Percentiles rank a stretch among this genome's conserved stretches.
phyloP scores from a whole-genome alignment of 2,888 invertebrate species.

The Argyresthia goedartella region DNA sequence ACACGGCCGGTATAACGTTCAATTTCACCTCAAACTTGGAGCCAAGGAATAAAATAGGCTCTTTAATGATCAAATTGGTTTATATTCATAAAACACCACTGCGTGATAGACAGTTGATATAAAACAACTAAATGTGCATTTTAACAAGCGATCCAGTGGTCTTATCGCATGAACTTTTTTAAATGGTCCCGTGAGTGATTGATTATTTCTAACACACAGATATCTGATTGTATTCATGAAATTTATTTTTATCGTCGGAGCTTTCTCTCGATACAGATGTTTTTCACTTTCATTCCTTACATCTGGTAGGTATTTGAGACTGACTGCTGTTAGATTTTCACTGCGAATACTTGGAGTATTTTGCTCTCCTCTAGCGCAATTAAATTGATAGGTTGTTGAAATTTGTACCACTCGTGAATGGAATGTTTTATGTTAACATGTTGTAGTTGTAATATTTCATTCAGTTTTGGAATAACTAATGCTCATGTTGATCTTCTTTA shows the following conservation, averaged over 20 bases:
- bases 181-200: background rate
- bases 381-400: background rate
- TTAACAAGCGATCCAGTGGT: background rate
- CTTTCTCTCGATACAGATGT: too few relatives aligned
- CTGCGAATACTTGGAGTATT: background rate
- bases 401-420: background rate
- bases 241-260: too few relatives aligned
- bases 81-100: too few relatives aligned
- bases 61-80: too few relatives aligned
- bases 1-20: too few relatives aligned
- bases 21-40: too few relatives aligned
- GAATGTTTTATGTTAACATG: too few relatives aligned
- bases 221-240: too few relatives aligned
- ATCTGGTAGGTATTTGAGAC: background rate
- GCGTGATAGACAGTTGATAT: too few relatives aligned
- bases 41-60: too few relatives aligned
- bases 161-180: background rate
- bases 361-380: background rate
- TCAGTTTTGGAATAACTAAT: background rate
- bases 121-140: background rate
- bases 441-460: too few relatives aligned
- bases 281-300: too few relatives aligned
- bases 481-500: background rate
- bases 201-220: background rate
- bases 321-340: background rate